A percentile compares a stretch with the other conserved stretches of the same genome.
These are phyloP conservation scores for Dioctria rufipes DNA, from an alignment of 2,888 invertebrate genomes.

Conservation along the genomic window DNA sequence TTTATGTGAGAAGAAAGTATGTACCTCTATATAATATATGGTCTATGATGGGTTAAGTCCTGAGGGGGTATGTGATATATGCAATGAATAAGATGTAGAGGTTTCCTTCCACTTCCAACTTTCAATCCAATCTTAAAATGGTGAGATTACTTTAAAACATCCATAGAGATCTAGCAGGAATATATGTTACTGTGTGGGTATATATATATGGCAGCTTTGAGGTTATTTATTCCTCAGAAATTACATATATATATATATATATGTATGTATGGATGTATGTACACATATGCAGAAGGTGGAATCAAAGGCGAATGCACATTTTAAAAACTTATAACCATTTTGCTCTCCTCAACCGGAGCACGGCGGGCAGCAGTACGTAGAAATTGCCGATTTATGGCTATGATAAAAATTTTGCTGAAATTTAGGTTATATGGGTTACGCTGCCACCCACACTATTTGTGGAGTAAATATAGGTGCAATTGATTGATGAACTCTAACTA, in stretches of 20 bases:
- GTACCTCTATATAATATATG: no score
- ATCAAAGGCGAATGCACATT: conserved; percentile 1
- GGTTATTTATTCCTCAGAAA: neutral
- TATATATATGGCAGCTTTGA: neutral
- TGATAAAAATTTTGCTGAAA: conserved; percentile 35
- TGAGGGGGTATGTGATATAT: conserved; percentile 1
- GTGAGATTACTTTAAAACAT: neutral
- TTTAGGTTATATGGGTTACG: neutral
- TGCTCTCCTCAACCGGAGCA: neutral
- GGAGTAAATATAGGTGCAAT: conserved; percentile 1
- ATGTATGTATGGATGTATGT: no score
- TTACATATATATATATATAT: no score
- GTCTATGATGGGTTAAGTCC: neutral
- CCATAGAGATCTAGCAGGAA: neutral
- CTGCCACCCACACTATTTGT: neutral
- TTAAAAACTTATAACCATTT: neutral
- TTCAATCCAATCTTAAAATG: conserved; percentile 30
- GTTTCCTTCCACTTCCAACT: conserved; percentile 7
- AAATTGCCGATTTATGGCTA: conserved; percentile 28
- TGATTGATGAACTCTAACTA: conserved; percentile 21
- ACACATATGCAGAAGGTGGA: neutral
- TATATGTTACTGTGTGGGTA: neutral
- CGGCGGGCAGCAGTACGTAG: neutral
- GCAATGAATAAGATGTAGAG: neutral
- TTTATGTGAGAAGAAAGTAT: no score